Conservation (phyloP, 2,113 vertebrate genomes). For the Gymnogyps californianus region DNA sequence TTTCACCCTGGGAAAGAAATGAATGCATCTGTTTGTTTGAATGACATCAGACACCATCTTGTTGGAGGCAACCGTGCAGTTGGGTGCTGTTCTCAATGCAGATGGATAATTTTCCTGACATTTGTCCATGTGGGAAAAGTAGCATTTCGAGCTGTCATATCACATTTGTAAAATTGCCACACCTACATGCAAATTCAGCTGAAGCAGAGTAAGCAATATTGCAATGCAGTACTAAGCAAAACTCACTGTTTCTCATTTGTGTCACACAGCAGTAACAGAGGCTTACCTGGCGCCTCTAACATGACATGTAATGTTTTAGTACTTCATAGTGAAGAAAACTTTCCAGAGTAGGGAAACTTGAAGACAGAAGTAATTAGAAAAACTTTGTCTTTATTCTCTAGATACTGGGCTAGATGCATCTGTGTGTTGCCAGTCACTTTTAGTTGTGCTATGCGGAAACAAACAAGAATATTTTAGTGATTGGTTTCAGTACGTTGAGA, state of each 20-base stretch:
- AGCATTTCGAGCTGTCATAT: constrained; percentile 25
- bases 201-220: constrained; percentile 2
- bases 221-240: background rate
- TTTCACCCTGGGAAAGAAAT: constrained; percentile 16
- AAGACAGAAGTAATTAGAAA: background rate
- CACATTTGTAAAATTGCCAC: constrained; percentile 29
- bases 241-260: background rate
- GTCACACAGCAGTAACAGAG: background rate
- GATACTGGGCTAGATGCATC: background rate
- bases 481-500: background rate
- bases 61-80: background rate
- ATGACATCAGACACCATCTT: background rate
- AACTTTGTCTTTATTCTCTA: background rate
- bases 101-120: constrained; percentile 26
- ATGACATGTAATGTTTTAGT: background rate
- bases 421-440: background rate
- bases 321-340: background rate
- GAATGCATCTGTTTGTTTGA: constrained; percentile 17
- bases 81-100: background rate
- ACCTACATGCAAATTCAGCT: constrained; percentile 10
- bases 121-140: background rate
- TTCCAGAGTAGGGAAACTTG: background rate
- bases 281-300: background rate
- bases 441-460: background rate
- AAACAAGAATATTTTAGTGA: background rate